Percentiles rank a stretch among this genome's conserved stretches.
Conservation (phyloP, 2,797 vertebrate species). For the Dicrostonyx torquatus region DNA sequence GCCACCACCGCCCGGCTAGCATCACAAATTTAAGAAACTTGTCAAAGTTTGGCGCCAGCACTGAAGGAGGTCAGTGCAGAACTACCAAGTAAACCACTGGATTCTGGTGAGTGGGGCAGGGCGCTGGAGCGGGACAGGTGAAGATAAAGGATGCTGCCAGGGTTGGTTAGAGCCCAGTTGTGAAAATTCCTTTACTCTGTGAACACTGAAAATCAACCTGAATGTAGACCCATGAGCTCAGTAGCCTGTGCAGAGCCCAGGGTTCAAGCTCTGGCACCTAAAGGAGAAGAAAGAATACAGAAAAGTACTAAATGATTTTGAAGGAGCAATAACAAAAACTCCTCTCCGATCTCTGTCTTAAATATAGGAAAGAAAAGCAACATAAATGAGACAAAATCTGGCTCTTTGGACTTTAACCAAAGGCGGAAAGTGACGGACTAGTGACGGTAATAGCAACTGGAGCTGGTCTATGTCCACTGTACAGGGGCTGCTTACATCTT, state of each 20-base stretch:
- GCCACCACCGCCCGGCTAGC: too few species aligned
- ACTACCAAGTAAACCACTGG: neutral
- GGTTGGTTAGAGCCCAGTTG: neutral
- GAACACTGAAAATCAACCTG: neutral
- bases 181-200: neutral
- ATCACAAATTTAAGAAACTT: neutral
- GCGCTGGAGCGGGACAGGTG: accelerated
- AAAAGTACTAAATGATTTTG: neutral
- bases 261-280: neutral
- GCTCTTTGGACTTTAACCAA: neutral
- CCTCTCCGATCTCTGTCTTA: constrained; percentile 6
- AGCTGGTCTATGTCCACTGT: neutral
- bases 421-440: neutral
- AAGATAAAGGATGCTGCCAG: accelerated
- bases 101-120: neutral
- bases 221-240: too few species aligned
- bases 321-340: neutral
- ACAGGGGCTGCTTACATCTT: neutral
- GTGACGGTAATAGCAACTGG: neutral
- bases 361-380: neutral
- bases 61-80: neutral
- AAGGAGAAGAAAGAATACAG: neutral
- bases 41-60: neutral
- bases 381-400: constrained; percentile 1
- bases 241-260: neutral